Percentiles rank a stretch among this genome's conserved stretches.
phyloP scores from a whole-genome alignment of 1,140 invertebrate species.

The Solenopsis fugax region DNA sequence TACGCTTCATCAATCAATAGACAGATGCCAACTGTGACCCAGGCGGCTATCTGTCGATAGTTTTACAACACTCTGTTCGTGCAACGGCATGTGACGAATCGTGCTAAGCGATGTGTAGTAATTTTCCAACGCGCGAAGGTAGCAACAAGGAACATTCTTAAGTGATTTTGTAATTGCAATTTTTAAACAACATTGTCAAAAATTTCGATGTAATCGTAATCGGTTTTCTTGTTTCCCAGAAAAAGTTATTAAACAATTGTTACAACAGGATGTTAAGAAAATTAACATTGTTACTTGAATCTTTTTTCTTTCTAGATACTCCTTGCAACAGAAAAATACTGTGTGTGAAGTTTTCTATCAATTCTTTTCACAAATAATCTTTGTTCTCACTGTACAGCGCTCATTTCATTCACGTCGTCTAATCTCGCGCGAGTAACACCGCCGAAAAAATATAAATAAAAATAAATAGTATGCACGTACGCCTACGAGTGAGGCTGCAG shows the following conservation, averaged over 20 bases:
- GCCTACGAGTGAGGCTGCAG: constrained; percentile 42
- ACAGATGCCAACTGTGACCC: constrained; percentile 53
- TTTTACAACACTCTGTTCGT: constrained; percentile 39
- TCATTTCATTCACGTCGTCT: constrained; percentile 53
- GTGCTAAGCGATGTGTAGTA: constrained; percentile 15
- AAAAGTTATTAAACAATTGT: not conserved
- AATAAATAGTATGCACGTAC: constrained; percentile 58
- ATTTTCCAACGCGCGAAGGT: constrained; percentile 17
- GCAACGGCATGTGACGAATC: constrained; percentile 15
- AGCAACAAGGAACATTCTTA: not conserved
- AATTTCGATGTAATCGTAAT: not conserved
- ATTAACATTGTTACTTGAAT: not conserved
- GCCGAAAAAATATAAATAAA: constrained; percentile 40
- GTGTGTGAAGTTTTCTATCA: not conserved
- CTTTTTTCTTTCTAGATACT: not conserved
- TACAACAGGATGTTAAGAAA: not conserved
- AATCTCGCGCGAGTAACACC: constrained; percentile 63
- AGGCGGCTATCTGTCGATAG: constrained; percentile 39
- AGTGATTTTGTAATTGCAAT: not conserved
- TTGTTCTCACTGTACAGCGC: not conserved
- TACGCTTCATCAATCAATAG: constrained; percentile 53
- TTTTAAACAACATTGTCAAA: not conserved
- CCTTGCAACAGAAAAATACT: not conserved
- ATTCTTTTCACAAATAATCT: constrained; percentile 5
- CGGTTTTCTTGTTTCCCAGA: not conserved